Evolutionary conservation across 2,797 vertebrate species (phyloP).

Genomic region (Ataeniobius toweri): DNA sequence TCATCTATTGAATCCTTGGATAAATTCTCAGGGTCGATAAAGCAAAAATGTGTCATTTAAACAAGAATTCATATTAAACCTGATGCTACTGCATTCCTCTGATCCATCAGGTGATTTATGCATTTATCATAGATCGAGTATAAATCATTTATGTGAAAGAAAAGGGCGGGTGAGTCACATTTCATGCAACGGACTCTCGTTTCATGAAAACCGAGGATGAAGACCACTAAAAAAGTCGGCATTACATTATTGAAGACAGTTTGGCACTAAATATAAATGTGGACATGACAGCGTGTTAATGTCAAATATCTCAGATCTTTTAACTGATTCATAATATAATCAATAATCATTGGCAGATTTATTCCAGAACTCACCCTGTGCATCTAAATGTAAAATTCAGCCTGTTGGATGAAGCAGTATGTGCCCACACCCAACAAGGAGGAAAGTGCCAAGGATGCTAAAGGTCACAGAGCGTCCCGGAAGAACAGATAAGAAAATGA

Average conservation of each 20-base stretch:
- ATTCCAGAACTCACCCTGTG: too few species aligned
- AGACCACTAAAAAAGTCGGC: too few species aligned
- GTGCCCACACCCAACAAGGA: background rate
- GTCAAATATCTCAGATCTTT: background rate
- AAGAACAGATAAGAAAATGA: background rate
- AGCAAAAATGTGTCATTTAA: background rate
- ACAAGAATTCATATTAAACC: conserved; percentile 2
- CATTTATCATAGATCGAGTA: conserved; percentile 31
- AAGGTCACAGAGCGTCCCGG: background rate
- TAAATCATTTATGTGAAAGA: conserved; percentile 56
- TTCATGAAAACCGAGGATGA: too few species aligned
- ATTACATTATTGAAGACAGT: background rate
- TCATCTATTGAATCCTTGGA: background rate
- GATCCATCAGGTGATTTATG: conserved; percentile 43
- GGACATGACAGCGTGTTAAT: background rate
- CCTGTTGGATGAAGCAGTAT: background rate
- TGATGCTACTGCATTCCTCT: background rate
- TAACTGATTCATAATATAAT: background rate
- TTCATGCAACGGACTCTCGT: conserved; percentile 21
- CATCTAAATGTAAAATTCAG: background rate
- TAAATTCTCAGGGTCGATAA: background rate
- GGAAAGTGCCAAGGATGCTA: background rate
- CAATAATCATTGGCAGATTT: too few species aligned
- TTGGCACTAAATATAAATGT: background rate
- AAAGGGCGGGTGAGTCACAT: conserved; percentile 30